Percentiles rank a stretch among this genome's conserved stretches.
Evolutionary conservation across 2,888 invertebrate species (phyloP).

Genomic region (Drosophila differens): DNA sequence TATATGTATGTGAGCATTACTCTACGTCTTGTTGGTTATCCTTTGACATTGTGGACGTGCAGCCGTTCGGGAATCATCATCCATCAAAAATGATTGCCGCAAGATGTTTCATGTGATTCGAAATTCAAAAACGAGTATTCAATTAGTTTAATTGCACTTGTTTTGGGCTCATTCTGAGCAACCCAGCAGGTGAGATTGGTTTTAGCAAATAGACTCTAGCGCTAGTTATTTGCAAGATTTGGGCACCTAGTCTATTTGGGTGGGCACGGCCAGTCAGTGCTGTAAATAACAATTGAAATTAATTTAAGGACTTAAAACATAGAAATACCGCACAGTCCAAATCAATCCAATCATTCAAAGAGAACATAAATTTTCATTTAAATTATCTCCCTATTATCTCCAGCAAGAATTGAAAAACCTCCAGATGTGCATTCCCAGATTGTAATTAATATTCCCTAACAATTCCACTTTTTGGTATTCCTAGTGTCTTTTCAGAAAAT

Average conservation of each 20-base stretch:
- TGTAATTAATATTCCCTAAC: background rate
- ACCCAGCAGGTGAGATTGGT: slow-evolving; percentile 62
- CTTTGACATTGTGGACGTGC: slow-evolving; percentile 72
- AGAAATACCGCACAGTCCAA: background rate
- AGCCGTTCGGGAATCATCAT: slow-evolving; percentile 72
- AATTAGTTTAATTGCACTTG: slow-evolving; percentile 78
- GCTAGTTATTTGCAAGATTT: slow-evolving; percentile 7
- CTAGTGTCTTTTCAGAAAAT: background rate
- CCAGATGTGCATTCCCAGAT: background rate
- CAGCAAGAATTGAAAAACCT: background rate
- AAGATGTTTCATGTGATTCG: slow-evolving; percentile 77
- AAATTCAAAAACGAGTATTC: slow-evolving; percentile 74
- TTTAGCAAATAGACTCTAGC: slow-evolving; percentile 13
- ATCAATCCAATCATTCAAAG: background rate
- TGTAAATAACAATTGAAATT: background rate
- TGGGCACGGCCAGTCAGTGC: background rate
- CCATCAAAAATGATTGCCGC: slow-evolving; percentile 81
- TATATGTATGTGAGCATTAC: slow-evolving; percentile 59
- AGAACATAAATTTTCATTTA: background rate
- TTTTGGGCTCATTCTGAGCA: slow-evolving; percentile 22
- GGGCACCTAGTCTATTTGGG: background rate
- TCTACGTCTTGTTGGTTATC: slow-evolving; percentile 65
- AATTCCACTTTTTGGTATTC: background rate
- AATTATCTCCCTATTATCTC: background rate
- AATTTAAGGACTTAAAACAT: background rate